phyloP scores from a whole-genome alignment of 2,797 vertebrate species.

The Lindbergichthys nudifrons region DNA sequence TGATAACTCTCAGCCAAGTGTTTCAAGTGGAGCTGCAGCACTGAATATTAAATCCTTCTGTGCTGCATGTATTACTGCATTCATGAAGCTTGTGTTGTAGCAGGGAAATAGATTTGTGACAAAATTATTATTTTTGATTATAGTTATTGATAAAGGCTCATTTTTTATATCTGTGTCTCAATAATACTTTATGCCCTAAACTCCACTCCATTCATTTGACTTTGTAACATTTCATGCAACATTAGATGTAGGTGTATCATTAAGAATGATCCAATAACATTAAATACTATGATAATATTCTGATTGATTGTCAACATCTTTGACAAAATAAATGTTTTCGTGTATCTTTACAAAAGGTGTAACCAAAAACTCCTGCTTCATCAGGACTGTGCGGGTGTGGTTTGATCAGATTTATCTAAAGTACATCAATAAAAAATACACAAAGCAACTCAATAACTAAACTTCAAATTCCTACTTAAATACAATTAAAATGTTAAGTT shows the following conservation, averaged over 20 bases:
- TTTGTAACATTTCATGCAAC: neutral
- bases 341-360: neutral
- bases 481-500: no score
- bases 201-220: neutral
- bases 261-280: neutral
- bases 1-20: constrained; percentile 39
- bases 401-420: neutral
- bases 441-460: neutral
- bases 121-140: constrained; percentile 8
- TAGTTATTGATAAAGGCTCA: neutral
- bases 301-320: neutral
- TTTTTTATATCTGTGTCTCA: neutral
- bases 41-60: constrained; percentile 19
- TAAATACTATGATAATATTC: neutral
- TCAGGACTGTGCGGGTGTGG: neutral
- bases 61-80: constrained; percentile 7
- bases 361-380: neutral
- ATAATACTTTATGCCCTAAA: neutral
- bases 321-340: no score
- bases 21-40: constrained; percentile 42
- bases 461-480: neutral
- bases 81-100: constrained; percentile 6
- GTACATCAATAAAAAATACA: neutral
- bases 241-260: neutral
- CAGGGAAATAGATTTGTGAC: constrained; percentile 3